phyloP scores from a whole-genome alignment of 2,888 invertebrate species.

The Cheilosia variabilis region DNA sequence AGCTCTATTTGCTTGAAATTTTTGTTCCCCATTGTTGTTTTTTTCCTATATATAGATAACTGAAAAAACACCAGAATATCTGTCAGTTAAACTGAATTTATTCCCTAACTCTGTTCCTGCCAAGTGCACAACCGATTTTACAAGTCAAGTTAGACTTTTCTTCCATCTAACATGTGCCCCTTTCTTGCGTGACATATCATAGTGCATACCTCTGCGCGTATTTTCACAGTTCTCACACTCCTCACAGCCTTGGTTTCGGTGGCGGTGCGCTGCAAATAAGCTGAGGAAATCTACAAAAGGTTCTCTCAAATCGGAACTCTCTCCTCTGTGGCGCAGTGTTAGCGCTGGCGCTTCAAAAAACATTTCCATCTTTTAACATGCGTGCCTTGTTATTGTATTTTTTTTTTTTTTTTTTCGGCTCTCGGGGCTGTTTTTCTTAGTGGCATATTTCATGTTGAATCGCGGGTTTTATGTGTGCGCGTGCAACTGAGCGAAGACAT shows the following conservation, averaged over 20 bases:
- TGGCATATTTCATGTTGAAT: slow-evolving; percentile 71
- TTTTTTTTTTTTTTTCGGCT: slow-evolving; percentile 32
- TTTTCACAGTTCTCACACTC: slow-evolving; percentile 45
- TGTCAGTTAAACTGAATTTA: too few species aligned
- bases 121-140: too few species aligned
- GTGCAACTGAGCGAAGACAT: slow-evolving; percentile 54
- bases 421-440: slow-evolving; percentile 53
- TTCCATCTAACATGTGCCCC: background rate
- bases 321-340: slow-evolving; percentile 63
- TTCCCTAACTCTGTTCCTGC: too few species aligned
- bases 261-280: slow-evolving; percentile 7
- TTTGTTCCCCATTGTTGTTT: too few species aligned
- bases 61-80: too few species aligned
- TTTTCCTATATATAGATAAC: too few species aligned
- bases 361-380: slow-evolving; percentile 73
- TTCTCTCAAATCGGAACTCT: slow-evolving; percentile 33
- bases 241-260: slow-evolving; percentile 56
- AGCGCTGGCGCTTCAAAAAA: slow-evolving; percentile 82
- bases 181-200: slow-evolving; percentile 41
- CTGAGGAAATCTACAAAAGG: slow-evolving; percentile 30
- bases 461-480: slow-evolving; percentile 63
- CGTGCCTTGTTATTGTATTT: slow-evolving; percentile 44
- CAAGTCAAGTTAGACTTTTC: too few species aligned
- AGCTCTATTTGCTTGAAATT: too few species aligned
- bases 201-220: slow-evolving; percentile 1